A percentile compares a stretch with the other conserved stretches of the same genome.
Evolutionary conservation across 2,797 vertebrate genomes (phyloP).

Genomic region (Pangasius krempfi): DNA sequence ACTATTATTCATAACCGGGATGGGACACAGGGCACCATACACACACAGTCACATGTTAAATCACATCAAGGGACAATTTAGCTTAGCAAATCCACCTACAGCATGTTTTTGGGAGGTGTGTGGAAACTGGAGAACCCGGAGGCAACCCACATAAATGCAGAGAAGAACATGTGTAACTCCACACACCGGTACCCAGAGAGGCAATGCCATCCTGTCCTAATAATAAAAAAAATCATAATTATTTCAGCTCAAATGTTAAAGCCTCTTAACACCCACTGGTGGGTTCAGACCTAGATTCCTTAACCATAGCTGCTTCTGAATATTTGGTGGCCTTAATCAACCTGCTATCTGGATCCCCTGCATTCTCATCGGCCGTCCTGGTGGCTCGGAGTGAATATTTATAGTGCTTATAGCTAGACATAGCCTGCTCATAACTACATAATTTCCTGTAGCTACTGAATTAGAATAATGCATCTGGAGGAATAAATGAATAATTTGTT

Average conservation of each 20-base stretch:
- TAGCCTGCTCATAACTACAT: background rate
- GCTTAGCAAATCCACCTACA: background rate
- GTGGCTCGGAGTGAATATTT: background rate
- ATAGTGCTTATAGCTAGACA: conserved; percentile 2
- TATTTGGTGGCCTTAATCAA: background rate
- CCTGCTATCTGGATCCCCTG: background rate
- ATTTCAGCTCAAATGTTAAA: background rate
- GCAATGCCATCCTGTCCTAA: background rate
- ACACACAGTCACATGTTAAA: background rate
- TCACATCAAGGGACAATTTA: background rate
- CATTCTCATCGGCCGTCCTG: background rate
- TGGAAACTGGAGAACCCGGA: background rate
- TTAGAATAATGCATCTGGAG: conserved; percentile 17
- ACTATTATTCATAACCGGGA: background rate
- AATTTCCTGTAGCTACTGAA: background rate
- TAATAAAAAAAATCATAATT: background rate
- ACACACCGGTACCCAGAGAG: background rate
- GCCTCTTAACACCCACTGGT: background rate
- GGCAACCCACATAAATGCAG: background rate
- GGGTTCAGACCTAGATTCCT: background rate
- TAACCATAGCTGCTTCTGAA: background rate
- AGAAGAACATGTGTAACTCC: background rate
- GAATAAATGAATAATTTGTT: conserved; percentile 28
- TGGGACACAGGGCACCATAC: background rate
- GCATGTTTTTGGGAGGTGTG: background rate